Evolutionary conservation across 2,797 vertebrate species (phyloP).

Genomic region (Chaetodon trifasciatus): DNA sequence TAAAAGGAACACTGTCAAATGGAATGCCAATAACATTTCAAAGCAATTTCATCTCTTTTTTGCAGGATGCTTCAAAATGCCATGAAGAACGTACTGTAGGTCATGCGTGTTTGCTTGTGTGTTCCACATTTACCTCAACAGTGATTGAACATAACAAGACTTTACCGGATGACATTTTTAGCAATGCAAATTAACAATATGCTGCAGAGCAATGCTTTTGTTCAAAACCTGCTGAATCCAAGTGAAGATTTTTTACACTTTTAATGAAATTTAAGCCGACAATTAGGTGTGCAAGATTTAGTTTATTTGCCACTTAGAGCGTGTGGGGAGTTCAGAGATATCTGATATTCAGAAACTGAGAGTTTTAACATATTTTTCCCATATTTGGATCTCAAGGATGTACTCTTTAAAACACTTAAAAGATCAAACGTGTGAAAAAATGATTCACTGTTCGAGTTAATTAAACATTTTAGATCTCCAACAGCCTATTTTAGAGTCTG

Average conservation of each 20-base stretch:
- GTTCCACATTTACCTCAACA: slow-evolving; percentile 55
- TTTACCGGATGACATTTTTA: slow-evolving; percentile 66
- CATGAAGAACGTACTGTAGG: slow-evolving; percentile 52
- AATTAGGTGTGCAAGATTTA: not conserved
- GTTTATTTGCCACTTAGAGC: not conserved
- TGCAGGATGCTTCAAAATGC: slow-evolving; percentile 61
- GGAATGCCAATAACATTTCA: slow-evolving; percentile 54
- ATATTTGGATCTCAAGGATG: not conserved
- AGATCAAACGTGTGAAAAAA: slow-evolving; percentile 1
- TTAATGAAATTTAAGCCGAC: slow-evolving; percentile 13
- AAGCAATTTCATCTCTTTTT: slow-evolving; percentile 44
- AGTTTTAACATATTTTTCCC: not conserved
- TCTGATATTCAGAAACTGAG: not conserved
- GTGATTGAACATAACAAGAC: slow-evolving; percentile 65
- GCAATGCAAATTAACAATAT: slow-evolving; percentile 52
- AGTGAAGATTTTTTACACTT: slow-evolving; percentile 19
- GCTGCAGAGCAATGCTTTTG: not conserved
- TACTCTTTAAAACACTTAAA: not conserved
- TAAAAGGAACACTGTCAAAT: slow-evolving; percentile 56
- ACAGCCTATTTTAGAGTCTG: not conserved
- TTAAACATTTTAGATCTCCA: not conserved
- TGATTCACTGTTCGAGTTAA: not conserved
- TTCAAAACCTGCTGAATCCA: slow-evolving; percentile 3
- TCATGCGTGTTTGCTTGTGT: slow-evolving; percentile 50
- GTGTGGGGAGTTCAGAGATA: not conserved